Percentiles rank a stretch among this genome's conserved stretches.
These are phyloP conservation scores for Oxyteleia sp. DNA, from an alignment of 2,888 invertebrate genomes.

Conservation along the genomic window DNA sequence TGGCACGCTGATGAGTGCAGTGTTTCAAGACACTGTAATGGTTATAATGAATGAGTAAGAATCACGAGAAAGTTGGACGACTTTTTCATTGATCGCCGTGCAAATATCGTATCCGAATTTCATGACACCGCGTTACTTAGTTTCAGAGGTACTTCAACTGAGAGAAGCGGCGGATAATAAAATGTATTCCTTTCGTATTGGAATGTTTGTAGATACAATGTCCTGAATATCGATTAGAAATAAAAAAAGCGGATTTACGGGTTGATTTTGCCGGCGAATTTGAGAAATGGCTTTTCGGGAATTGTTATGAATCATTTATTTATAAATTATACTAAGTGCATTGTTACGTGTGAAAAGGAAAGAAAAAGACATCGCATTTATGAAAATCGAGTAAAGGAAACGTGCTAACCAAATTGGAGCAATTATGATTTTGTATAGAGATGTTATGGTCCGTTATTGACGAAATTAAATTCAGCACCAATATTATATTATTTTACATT, in stretches of 20 bases:
- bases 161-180: slow-evolving; percentile 18
- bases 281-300: background rate
- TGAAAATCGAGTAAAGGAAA: too few relatives aligned
- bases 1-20: background rate
- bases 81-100: slow-evolving; percentile 12
- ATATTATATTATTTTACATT: too few relatives aligned
- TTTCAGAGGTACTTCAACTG: slow-evolving; percentile 13
- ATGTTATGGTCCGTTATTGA: too few relatives aligned
- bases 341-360: too few relatives aligned
- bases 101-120: slow-evolving; percentile 26
- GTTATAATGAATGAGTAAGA: background rate
- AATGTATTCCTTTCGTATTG: slow-evolving; percentile 13
- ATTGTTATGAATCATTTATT: slow-evolving; percentile 2
- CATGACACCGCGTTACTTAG: slow-evolving; percentile 22
- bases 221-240: slow-evolving; percentile 16
- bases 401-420: too few relatives aligned
- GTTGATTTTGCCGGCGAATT: background rate
- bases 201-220: slow-evolving; percentile 4
- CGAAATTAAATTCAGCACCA: too few relatives aligned
- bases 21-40: background rate
- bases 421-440: too few relatives aligned
- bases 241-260: background rate
- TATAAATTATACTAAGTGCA: background rate
- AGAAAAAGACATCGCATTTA: too few relatives aligned
- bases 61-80: background rate